Conservation (phyloP, 2,113 vertebrate genomes). For the Mirza zaza region DNA sequence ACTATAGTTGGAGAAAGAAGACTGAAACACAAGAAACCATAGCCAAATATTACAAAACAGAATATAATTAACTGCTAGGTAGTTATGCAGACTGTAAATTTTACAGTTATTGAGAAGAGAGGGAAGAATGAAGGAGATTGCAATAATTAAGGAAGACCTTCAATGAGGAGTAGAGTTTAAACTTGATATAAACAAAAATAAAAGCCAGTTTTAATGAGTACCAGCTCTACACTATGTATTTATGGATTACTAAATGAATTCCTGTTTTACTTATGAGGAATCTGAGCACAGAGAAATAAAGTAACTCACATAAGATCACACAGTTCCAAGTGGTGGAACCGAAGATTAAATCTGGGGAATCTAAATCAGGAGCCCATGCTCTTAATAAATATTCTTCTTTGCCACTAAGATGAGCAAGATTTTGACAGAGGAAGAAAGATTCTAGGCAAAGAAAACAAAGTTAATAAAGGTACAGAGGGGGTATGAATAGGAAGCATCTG, state of each 20-base stretch:
- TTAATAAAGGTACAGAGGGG: neutral
- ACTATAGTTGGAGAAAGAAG: neutral
- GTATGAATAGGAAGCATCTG: neutral
- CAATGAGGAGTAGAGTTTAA: neutral
- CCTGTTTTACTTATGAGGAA: neutral
- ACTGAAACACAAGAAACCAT: neutral
- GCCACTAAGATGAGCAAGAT: neutral
- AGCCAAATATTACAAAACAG: neutral
- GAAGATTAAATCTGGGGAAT: neutral
- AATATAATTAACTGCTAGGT: neutral
- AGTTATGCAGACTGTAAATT: neutral
- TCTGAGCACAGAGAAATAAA: neutral
- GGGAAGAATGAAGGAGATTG: neutral
- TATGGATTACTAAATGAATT: neutral
- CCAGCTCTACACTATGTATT: neutral
- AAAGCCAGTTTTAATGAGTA: neutral
- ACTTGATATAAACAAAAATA: neutral
- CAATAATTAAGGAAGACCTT: neutral
- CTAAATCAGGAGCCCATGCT: neutral
- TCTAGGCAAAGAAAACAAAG: neutral
- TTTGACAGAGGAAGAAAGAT: neutral
- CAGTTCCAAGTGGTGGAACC: neutral
- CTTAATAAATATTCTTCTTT: neutral
- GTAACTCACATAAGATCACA: neutral
- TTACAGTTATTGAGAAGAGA: neutral